A percentile compares a stretch with the other conserved stretches of the same genome.
phyloP scores from a whole-genome alignment of 2,888 invertebrate genomes.

The Synanthedon tipuliformis region DNA sequence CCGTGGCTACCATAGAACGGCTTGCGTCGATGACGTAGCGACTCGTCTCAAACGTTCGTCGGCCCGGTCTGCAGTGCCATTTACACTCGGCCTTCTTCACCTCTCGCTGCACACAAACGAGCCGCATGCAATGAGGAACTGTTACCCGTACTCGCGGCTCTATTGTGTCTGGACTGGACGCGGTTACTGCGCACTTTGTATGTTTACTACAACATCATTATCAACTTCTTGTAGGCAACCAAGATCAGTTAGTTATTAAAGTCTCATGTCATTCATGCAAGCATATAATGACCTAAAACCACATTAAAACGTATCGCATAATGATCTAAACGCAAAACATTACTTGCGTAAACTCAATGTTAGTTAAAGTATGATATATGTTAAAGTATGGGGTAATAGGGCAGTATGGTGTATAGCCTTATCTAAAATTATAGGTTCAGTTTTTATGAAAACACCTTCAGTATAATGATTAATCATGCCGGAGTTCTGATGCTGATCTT shows the following conservation, averaged over 20 bases:
- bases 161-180: conserved; percentile 20
- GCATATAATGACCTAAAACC: too few species aligned
- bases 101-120: conserved; percentile 11
- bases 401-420: too few species aligned
- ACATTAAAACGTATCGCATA: too few species aligned
- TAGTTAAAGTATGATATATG: too few species aligned
- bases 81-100: conserved; percentile 16
- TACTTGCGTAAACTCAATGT: too few species aligned
- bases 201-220: conserved; percentile 19
- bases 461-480: too few species aligned
- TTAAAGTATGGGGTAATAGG: too few species aligned
- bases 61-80: conserved; percentile 22
- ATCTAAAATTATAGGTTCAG: too few species aligned
- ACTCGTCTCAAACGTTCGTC: conserved; percentile 34
- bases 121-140: conserved; percentile 14
- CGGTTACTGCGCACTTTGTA: conserved; percentile 23
- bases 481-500: too few species aligned
- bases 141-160: conserved; percentile 16
- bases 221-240: conserved; percentile 12
- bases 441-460: too few species aligned
- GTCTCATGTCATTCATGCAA: too few species aligned
- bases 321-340: too few species aligned
- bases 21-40: conserved; percentile 50
- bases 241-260: conserved; percentile 8
- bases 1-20: conserved; percentile 48